Conservation (phyloP, 2,113 vertebrate species). For the Brevimyrus niger region DNA sequence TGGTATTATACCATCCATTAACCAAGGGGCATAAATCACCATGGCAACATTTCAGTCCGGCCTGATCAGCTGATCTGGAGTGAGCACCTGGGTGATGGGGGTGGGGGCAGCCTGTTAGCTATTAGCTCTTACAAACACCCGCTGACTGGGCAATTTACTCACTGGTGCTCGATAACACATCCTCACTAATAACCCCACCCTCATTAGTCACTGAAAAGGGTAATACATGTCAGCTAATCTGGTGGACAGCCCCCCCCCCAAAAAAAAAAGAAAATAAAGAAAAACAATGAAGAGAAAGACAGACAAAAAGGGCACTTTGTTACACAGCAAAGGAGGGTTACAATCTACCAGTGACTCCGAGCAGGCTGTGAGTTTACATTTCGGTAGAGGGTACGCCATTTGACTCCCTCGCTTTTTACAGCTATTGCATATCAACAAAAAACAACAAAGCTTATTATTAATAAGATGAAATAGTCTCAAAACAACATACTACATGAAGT, state of each 20-base stretch:
- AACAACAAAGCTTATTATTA: constrained; percentile 22
- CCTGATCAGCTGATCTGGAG: background rate
- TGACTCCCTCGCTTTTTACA: constrained; percentile 1
- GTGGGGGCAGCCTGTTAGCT: background rate
- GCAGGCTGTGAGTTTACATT: background rate
- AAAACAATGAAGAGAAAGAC: background rate
- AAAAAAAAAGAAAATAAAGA: background rate
- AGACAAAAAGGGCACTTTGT: constrained; percentile 20
- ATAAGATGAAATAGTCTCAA: constrained; percentile 17
- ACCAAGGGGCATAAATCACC: background rate
- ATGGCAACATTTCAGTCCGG: background rate
- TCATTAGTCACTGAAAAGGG: background rate
- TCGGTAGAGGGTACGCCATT: background rate
- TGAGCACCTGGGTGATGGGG: background rate
- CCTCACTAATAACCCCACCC: background rate
- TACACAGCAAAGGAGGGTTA: background rate
- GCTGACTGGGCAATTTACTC: background rate
- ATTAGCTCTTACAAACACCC: background rate
- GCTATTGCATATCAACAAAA: constrained; percentile 14
- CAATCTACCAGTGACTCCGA: constrained; percentile 6
- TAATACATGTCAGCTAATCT: no score
- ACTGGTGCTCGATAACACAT: background rate
- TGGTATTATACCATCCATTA: background rate
- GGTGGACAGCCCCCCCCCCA: background rate
- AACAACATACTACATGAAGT: constrained; percentile 8